Evolutionary conservation across 2,888 invertebrate genomes (phyloP).

Genomic region (Pristionchus japonicus): DNA sequence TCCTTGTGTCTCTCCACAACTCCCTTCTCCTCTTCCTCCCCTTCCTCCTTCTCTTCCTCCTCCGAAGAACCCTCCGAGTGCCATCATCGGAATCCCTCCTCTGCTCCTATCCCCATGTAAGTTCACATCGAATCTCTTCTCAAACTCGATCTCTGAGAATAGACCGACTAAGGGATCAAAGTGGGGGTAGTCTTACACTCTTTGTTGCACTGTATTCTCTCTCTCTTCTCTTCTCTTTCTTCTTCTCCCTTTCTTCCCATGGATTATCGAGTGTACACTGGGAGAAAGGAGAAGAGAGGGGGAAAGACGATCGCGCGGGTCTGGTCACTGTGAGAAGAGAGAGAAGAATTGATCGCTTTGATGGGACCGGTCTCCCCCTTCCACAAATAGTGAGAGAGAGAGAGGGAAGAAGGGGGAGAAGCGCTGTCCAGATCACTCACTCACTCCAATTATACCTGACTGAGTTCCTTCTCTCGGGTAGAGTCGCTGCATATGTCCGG

Average conservation of each 20-base stretch:
- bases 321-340: slow-evolving; percentile 39
- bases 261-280: slow-evolving; percentile 38
- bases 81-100: slow-evolving; percentile 25
- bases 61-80: not conserved
- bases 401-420: slow-evolving; percentile 30
- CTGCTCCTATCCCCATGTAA: slow-evolving; percentile 45
- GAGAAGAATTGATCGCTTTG: slow-evolving; percentile 44
- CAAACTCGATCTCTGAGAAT: not conserved
- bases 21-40: slow-evolving; percentile 37
- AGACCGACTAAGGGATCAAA: not conserved
- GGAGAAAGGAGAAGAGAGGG: slow-evolving; percentile 20
- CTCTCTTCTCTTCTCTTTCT: slow-evolving; percentile 4
- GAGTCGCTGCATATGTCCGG: too few relatives aligned
- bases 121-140: not conserved
- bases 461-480: too few relatives aligned
- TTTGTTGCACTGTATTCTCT: slow-evolving; percentile 20
- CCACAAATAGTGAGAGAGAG: slow-evolving; percentile 12
- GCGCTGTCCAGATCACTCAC: not conserved
- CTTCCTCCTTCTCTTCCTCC: too few relatives aligned
- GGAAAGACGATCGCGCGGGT: slow-evolving; percentile 36
- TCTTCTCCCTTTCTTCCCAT: slow-evolving; percentile 14
- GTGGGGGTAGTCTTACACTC: slow-evolving; percentile 24
- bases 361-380: slow-evolving; percentile 37
- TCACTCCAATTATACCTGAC: not conserved
- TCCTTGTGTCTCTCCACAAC: slow-evolving; percentile 46